Percentiles rank a stretch among this genome's conserved stretches.
These are phyloP conservation scores for Drosophila malerkotliana DNA, from an alignment of 1,140 invertebrate genomes.

Conservation along the genomic window DNA sequence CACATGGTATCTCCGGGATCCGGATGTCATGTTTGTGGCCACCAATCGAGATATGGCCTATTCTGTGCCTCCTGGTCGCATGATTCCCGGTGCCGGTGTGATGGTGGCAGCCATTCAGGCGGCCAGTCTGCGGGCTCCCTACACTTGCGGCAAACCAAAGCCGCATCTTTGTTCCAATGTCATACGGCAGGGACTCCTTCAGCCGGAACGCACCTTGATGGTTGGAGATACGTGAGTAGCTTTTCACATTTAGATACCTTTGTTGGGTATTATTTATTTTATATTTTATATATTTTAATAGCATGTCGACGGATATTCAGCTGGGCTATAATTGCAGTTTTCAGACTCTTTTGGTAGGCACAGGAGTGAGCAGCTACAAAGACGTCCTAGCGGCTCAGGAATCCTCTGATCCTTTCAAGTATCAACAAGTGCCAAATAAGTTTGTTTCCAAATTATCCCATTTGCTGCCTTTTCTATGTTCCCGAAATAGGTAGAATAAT, in stretches of 20 bases:
- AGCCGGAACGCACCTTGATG: conserved; percentile 53
- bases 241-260: not conserved
- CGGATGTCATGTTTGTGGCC: conserved; percentile 37
- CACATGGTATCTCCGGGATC: conserved; percentile 35
- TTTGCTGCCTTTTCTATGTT: conserved; percentile 46
- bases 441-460: conserved; percentile 41
- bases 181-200: conserved; percentile 38
- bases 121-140: conserved; percentile 28
- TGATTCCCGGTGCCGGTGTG: conserved; percentile 5
- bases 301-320: conserved; percentile 51
- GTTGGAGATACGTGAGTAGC: conserved; percentile 60
- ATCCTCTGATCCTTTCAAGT: conserved; percentile 20
- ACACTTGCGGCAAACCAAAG: conserved; percentile 63
- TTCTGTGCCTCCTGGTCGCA: conserved; percentile 10
- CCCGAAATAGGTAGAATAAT: conserved; percentile 35
- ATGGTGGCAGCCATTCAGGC: conserved; percentile 9
- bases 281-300: not conserved
- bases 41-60: conserved; percentile 49
- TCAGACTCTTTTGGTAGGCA: conserved; percentile 59
- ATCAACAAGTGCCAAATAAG: conserved; percentile 55
- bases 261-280: no score
- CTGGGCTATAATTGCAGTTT: conserved; percentile 68
- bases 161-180: conserved; percentile 41
- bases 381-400: conserved; percentile 29
- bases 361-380: conserved; percentile 38